These are phyloP conservation scores for Babylonia areolata DNA, from an alignment of 1,140 invertebrate genomes.

Conservation along the genomic window DNA sequence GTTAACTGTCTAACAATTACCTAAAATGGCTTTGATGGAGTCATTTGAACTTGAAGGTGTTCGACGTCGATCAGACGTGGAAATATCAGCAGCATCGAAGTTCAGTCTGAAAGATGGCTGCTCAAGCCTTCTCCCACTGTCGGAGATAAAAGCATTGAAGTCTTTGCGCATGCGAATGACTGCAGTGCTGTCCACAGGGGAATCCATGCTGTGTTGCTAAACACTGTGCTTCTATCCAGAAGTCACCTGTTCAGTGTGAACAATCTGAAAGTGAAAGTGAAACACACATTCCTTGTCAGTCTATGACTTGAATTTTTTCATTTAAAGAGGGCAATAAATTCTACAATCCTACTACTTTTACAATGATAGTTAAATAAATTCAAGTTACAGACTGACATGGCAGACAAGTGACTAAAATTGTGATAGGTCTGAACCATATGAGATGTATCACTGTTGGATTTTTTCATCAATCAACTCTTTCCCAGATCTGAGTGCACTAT, in stretches of 20 bases:
- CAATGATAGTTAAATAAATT: too few relatives aligned
- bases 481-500: too few relatives aligned
- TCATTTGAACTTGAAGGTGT: neutral
- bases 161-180: conserved; percentile 64
- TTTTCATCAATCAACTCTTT: too few relatives aligned
- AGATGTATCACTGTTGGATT: too few relatives aligned
- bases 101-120: conserved; percentile 43
- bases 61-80: neutral
- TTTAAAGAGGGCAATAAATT: too few relatives aligned
- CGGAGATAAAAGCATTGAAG: conserved; percentile 60
- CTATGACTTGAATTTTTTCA: too few relatives aligned
- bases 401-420: too few relatives aligned
- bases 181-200: conserved; percentile 55
- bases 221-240: neutral
- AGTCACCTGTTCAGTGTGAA: neutral
- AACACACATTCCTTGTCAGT: too few relatives aligned
- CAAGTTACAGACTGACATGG: too few relatives aligned
- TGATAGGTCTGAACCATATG: too few relatives aligned
- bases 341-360: too few relatives aligned
- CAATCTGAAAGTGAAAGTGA: neutral
- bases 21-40: conserved; percentile 5
- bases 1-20: neutral
- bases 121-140: conserved; percentile 38
- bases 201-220: conserved; percentile 46
- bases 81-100: conserved; percentile 16